Base-by-base conservation (phyloP, 2,888 invertebrate species). In the Melipona beecheii region DNA sequence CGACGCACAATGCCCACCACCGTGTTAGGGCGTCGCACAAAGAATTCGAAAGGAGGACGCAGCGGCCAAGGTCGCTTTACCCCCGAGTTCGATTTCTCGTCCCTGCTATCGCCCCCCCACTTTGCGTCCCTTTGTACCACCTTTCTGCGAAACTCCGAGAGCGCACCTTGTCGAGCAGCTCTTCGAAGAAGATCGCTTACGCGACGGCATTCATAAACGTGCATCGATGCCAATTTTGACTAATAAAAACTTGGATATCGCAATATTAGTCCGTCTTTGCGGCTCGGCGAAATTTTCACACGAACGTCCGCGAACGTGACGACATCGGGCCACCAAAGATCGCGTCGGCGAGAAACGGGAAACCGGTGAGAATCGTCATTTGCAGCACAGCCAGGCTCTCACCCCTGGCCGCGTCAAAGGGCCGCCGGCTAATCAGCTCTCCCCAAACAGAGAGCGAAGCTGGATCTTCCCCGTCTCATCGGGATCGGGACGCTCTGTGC, bases 391-490 rank as follows among this genome's bases (percentile, higher is more conserved):
- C 54, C 19, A 43, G 43, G 43, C 43, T 43, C 43, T 70, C 72
- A 58, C 68, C 65, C 27, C 50, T 65, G n/a, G 62, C 4, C 60
- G 84, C 84, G 82, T 87, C 89, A 89, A 90, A 90, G 86, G 84
- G 68, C 82, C 83, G 83, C 70, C 85, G 80, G 87, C 85, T 91
- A 91, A 91, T 90, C 89, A 91, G 87, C 90, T 89, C 90, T 89
- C 82, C 86, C 87, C 87, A 88, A 90, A 87, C 87, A 90, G 73
- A 81, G 86, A 81, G 74, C 83, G 85, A 82, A 77, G 84, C 85
- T 90, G 88, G 88, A 91, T 90, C 90, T 90, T 88, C 85, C 84
- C 82, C 83, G 88, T 83, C 85, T 88, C 87, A 87, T 91, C 90
- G 80, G 84, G 65, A 75, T 81, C 71, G 66, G 71, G 74, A 56